Conservation (phyloP, 2,888 invertebrate genomes). For the Dynastes tityus region DNA sequence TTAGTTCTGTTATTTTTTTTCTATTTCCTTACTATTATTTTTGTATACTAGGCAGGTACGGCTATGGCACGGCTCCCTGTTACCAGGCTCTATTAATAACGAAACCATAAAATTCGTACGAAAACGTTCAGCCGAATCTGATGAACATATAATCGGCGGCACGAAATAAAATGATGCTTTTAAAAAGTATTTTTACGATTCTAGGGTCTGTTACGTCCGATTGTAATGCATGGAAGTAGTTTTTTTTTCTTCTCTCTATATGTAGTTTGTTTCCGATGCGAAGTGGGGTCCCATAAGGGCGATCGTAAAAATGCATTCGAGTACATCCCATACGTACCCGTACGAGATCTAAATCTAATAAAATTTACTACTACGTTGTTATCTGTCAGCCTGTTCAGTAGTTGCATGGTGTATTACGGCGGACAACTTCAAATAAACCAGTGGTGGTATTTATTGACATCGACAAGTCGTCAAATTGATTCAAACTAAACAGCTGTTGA, state of each 20-base stretch:
- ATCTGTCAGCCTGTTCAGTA: background rate
- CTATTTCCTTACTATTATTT: no score
- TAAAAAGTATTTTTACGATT: constrained; percentile 33
- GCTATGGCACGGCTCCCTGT: no score
- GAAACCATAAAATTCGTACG: background rate
- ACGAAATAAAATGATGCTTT: background rate
- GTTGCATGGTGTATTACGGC: no score
- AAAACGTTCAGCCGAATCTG: background rate
- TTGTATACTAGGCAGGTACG: no score
- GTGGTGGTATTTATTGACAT: no score
- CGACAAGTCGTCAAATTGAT: no score
- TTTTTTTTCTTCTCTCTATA: background rate
- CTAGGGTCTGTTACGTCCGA: constrained; percentile 16
- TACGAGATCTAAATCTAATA: constrained; percentile 13
- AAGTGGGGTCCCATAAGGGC: background rate
- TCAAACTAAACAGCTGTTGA: no score
- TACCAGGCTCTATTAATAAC: background rate
- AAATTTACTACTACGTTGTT: constrained; percentile 19
- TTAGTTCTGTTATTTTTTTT: no score
- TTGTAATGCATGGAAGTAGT: background rate
- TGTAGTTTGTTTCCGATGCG: background rate
- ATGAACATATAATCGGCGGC: background rate
- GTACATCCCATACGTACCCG: background rate
- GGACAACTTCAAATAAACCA: no score
- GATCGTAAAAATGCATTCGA: constrained; percentile 24